phyloP scores from a whole-genome alignment of 2,113 vertebrate genomes.

The Proterorhinus semilunaris region DNA sequence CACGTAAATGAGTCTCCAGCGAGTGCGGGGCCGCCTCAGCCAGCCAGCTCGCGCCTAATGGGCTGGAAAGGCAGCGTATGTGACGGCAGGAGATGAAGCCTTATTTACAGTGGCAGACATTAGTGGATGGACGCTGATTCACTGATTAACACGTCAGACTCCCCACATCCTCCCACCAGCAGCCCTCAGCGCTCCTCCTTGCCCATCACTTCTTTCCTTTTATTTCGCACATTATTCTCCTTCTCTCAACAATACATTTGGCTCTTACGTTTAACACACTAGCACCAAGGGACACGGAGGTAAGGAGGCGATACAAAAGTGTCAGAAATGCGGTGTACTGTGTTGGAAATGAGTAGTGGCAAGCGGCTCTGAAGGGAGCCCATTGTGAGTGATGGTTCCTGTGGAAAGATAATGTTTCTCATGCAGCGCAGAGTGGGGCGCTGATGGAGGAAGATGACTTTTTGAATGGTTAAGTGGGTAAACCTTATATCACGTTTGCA shows the following conservation, averaged over 20 bases:
- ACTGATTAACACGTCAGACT: constrained; percentile 79
- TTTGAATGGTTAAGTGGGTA: constrained; percentile 76
- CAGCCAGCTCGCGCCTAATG: constrained; percentile 95
- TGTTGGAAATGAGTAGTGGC: constrained; percentile 52
- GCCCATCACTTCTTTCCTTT: constrained; percentile 23
- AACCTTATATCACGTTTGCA: constrained; percentile 61
- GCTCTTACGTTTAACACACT: constrained; percentile 13
- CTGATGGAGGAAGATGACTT: constrained; percentile 76
- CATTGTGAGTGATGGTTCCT: constrained; percentile 72
- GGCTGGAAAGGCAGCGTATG: constrained; percentile 93
- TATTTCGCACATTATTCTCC: constrained; percentile 15
- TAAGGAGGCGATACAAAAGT: constrained; percentile 27
- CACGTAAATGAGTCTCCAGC: constrained; percentile 94
- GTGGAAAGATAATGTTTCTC: constrained; percentile 73
- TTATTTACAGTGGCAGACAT: constrained; percentile 93
- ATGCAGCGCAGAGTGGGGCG: constrained; percentile 53
- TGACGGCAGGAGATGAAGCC: constrained; percentile 87
- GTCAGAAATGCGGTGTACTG: constrained; percentile 21
- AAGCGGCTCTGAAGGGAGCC: constrained; percentile 55
- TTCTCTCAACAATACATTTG: constrained; percentile 16
- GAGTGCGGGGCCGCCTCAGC: constrained; percentile 85
- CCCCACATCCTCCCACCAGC: constrained; percentile 10
- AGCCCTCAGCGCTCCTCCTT: constrained; percentile 23
- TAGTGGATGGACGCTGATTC: constrained; percentile 76
- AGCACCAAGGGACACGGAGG: constrained; percentile 15